Base-by-base conservation (phyloP, 2,888 invertebrate genomes). In the Theodoxus fluviatilis region DNA sequence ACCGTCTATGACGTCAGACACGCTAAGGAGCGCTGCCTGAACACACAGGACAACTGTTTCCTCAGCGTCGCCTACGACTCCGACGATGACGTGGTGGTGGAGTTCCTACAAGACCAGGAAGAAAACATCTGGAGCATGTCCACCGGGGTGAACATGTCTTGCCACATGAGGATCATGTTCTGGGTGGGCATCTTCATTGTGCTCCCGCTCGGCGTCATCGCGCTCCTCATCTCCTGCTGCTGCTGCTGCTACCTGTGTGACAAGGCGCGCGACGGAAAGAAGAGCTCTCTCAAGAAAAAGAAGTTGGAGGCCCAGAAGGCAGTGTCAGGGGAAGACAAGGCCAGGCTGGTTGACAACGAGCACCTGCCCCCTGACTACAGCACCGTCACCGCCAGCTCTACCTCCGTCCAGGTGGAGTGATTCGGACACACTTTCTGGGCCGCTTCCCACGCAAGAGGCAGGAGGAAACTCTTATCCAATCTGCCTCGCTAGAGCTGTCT, bases 81-180 rank as follows among this genome's bases (percentile, higher is more conserved):
- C 9, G 71, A 70, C 55, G 25, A 52, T 4, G 43, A 12, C 35
- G 47, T 71, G 47, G 71, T 74, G 18, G 22, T 38, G 28, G 68
- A 74, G 47, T 63, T 74, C 28, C 38, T 74, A 38, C 35, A 31
- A n/a, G n/a, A n/a, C n/a, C n/a, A n/a, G n/a, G n/a, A n/a, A n/a
- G n/a, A n/a, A n/a, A n/a, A n/a, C n/a, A n/a, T n/a, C n/a, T n/a
- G n/a, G n/a, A n/a, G n/a, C n/a, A n/a, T n/a, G n/a, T n/a, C n/a
- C n/a, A n/a, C n/a, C n/a, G n/a, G n/a, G n/a, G n/a, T n/a, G n/a
- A n/a, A n/a, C n/a, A n/a, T n/a, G n/a, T 12, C 61, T 74, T 3
- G 73, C 71, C 1, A 71, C 70, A 25, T 52, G 43, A 43, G 71
- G 71, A 4, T 22, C 43, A 52, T 7, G 3, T 12, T 18, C 40